Evolutionary conservation across 2,113 vertebrate species (phyloP).

Genomic region (Burhinus bistriatus): DNA sequence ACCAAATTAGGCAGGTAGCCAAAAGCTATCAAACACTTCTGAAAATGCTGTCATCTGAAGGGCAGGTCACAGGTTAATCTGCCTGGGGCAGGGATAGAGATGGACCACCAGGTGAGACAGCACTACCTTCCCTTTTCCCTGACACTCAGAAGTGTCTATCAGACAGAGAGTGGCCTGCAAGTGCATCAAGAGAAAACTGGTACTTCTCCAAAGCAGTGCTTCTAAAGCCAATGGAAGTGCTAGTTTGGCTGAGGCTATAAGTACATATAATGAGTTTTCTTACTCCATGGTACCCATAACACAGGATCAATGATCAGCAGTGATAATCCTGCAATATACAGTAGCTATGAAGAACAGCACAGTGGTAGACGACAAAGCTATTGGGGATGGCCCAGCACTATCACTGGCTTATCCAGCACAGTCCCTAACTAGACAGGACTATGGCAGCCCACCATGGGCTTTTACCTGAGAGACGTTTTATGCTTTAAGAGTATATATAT

Average conservation of each 20-base stretch:
- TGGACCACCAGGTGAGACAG: not conserved
- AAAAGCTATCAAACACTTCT: not conserved
- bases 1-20: not conserved
- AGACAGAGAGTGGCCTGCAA: not conserved
- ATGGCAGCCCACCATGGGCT: not conserved
- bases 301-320: not conserved
- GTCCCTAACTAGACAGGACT: not conserved
- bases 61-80: not conserved
- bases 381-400: not conserved
- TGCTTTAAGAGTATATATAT: not conserved
- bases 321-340: not conserved
- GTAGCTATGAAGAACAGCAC: not conserved
- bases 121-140: not conserved
- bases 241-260: not conserved
- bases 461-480: not conserved
- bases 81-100: not conserved
- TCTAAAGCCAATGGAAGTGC: not conserved
- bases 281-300: not conserved
- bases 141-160: not conserved
- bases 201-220: not conserved
- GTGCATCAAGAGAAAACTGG: not conserved
- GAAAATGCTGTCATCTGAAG: not conserved
- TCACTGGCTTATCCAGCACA: not conserved
- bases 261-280: accelerated
- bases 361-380: not conserved